Conservation (phyloP, 2,888 invertebrate species). For the Piscicola geometra region DNA sequence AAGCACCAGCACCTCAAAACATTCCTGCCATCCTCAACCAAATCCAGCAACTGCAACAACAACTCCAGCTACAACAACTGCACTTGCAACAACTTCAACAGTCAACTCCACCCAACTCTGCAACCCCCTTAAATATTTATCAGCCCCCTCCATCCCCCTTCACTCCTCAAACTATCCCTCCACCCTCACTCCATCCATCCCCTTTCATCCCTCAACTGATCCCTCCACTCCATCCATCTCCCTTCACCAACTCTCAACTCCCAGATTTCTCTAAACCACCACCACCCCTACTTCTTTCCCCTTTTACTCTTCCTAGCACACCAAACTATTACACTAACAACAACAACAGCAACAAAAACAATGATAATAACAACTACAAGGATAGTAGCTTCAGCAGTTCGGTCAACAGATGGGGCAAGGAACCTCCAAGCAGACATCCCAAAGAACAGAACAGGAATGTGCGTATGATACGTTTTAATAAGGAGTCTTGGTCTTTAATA, state of each 20-base stretch:
- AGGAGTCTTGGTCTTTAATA: no score
- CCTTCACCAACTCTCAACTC: neutral
- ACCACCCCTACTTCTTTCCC: neutral
- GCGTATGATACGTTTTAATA: no score
- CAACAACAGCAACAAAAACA: neutral
- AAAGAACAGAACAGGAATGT: neutral
- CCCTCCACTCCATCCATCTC: neutral
- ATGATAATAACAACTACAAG: neutral
- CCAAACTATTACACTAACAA: neutral
- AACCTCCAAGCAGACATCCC: neutral
- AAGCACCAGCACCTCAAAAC: neutral
- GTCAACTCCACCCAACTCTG: neutral
- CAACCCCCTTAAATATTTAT: no score
- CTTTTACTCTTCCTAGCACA: neutral
- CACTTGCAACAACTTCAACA: neutral
- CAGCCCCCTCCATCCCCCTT: neutral
- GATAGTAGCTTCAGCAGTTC: neutral
- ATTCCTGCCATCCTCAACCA: neutral
- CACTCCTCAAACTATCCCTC: neutral
- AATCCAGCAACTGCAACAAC: neutral
- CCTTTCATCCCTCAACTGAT: neutral
- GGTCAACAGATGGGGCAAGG: neutral
- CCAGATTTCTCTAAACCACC: conserved; percentile 24
- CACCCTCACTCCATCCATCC: neutral
- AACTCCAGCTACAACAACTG: neutral